A percentile compares a stretch with the other conserved stretches of the same genome.
phyloP scores from a whole-genome alignment of 2,797 vertebrate species.

The Phaenicophaeus curvirostris region DNA sequence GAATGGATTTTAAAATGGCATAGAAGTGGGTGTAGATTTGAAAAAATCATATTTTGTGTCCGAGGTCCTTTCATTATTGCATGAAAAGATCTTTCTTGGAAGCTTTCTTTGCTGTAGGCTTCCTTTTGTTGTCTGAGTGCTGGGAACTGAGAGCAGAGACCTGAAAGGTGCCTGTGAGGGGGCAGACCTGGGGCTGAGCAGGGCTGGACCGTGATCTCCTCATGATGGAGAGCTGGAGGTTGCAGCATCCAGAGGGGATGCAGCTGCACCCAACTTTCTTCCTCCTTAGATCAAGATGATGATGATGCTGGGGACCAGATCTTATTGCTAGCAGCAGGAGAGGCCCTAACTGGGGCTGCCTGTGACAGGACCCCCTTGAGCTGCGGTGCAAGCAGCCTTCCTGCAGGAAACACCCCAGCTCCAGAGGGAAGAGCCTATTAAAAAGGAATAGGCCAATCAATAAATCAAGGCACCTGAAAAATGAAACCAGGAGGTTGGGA shows the following conservation, averaged over 20 bases:
- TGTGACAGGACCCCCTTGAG: neutral
- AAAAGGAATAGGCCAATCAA: constrained; percentile 46
- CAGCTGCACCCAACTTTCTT: neutral
- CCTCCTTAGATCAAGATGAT: neutral
- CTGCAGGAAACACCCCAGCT: neutral
- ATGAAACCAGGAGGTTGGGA: neutral
- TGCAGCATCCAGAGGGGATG: neutral
- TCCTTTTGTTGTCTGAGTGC: neutral
- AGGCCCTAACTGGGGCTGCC: neutral
- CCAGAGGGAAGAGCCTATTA: neutral
- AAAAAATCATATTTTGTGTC: neutral
- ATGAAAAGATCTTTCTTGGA: neutral
- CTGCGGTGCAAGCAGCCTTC: neutral
- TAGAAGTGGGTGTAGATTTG: neutral
- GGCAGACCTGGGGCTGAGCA: neutral
- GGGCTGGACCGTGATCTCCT: neutral
- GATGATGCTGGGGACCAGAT: neutral
- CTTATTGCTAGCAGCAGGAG: neutral
- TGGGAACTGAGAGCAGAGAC: neutral
- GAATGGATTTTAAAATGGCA: neutral
- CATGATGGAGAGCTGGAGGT: neutral
- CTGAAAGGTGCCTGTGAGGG: neutral
- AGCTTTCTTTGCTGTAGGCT: neutral
- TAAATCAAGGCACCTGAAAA: constrained; percentile 71
- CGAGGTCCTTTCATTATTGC: neutral